Conservation (phyloP, 2,888 invertebrate genomes). For the Dicyrtoma fusca region DNA sequence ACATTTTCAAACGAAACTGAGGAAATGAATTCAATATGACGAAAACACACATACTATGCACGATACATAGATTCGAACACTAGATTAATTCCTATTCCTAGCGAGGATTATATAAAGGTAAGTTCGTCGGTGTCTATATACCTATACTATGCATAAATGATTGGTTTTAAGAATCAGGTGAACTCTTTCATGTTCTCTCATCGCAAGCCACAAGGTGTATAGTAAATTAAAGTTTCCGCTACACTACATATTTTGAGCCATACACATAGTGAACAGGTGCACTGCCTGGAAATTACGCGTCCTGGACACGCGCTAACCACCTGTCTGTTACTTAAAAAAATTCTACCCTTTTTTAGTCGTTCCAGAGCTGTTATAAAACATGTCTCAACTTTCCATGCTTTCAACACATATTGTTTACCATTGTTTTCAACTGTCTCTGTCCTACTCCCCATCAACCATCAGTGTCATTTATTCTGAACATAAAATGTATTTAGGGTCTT, state of each 20-base stretch:
- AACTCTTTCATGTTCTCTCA: neutral
- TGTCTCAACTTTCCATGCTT: too few species aligned
- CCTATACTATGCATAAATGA: too few species aligned
- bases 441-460: neutral
- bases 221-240: neutral
- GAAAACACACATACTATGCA: too few species aligned
- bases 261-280: slow-evolving; percentile 25
- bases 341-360: slow-evolving; percentile 22
- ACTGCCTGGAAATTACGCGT: slow-evolving; percentile 13
- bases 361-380: neutral
- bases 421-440: neutral
- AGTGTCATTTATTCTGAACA: neutral
- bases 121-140: too few species aligned
- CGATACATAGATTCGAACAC: too few species aligned
- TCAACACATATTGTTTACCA: too few species aligned
- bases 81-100: too few species aligned
- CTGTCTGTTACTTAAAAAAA: slow-evolving; percentile 27
- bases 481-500: too few species aligned
- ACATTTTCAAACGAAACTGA: neutral
- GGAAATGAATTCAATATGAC: too few species aligned
- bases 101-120: too few species aligned
- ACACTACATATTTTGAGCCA: neutral
- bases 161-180: too few species aligned
- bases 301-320: slow-evolving; percentile 41
- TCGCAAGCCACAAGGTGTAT: neutral